Base-by-base conservation (phyloP, 2,113 vertebrate genomes). In the Blennius ocellaris region DNA sequence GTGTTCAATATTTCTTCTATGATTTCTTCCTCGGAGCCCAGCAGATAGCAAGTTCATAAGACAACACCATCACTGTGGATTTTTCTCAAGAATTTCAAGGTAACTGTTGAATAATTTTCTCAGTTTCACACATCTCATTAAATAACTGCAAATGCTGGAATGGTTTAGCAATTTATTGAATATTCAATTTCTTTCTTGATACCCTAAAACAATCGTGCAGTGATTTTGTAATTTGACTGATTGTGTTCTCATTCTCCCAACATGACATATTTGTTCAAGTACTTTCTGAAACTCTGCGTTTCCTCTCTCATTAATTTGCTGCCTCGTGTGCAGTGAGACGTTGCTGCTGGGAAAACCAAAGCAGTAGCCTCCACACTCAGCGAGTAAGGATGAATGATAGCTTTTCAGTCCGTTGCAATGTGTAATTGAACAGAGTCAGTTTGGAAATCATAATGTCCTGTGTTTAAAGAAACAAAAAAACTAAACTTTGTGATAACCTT, bases 321-420 rank as follows among this genome's bases (percentile, higher is more conserved):
- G 43, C 11, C 5, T 14, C 11, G 2, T 11, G 7, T 14, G 44
- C 44, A 0, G 14, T 11, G 6, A 4, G 21, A 30, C 21, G 21
- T 45, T 45, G 11, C n/a, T 5, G 36, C 17, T 5, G 21, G 21
- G 21, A 2, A 30, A 30, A 4, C 2, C 30, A 50, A 17, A 0
- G 11, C 21, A 16, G 17, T 4, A 1, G 44, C 5, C 15, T 30
- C 54, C 36, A 53, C 9, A 8, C 17, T 52, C 47, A 30, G 10
- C 7, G 7, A 73, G 11, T n/a, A 38, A 49, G 53, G 40, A 11
- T 43, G 21, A 8, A 65, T 65, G 43, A 40, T 45, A 21, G 49
- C 37, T 54, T 77, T 78, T 45, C 36, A 61, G n/a, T 78, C 56
- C 2, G 51, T 50, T 56, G 55, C 41, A 36, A 67, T 62, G 48